Conservation (phyloP, 2,888 invertebrate genomes). For the Ptychoptera albimana region DNA sequence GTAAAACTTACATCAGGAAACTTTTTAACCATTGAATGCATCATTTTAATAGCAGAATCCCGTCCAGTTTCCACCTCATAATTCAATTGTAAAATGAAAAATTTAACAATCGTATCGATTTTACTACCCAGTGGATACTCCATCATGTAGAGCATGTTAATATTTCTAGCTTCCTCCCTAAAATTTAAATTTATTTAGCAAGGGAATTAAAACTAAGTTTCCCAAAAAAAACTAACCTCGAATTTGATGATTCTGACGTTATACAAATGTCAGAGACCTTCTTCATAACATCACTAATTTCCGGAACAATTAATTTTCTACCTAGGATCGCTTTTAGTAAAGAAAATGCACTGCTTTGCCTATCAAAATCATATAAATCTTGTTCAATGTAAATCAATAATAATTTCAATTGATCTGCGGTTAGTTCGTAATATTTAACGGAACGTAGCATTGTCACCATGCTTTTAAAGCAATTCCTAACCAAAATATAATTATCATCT, state of each 20-base stretch:
- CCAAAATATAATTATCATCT: slow-evolving; percentile 78
- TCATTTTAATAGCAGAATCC: slow-evolving; percentile 71
- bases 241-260: slow-evolving; percentile 42
- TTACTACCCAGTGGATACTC: slow-evolving; percentile 72
- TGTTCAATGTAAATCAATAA: slow-evolving; percentile 77
- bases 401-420: slow-evolving; percentile 60
- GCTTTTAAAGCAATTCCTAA: slow-evolving; percentile 78
- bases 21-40: slow-evolving; percentile 58
- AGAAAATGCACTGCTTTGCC: slow-evolving; percentile 67
- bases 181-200: slow-evolving; percentile 20
- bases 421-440: slow-evolving; percentile 53
- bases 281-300: slow-evolving; percentile 66
- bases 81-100: slow-evolving; percentile 68
- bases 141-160: slow-evolving; percentile 66
- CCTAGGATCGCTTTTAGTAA: slow-evolving; percentile 71
- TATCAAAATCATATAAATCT: slow-evolving; percentile 69
- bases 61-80: slow-evolving; percentile 72
- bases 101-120: slow-evolving; percentile 54
- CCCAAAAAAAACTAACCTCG: not conserved
- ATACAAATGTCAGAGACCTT: slow-evolving; percentile 67
- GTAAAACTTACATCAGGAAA: slow-evolving; percentile 55
- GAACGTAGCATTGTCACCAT: slow-evolving; percentile 68
- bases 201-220: not conserved
- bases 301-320: slow-evolving; percentile 52
- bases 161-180: slow-evolving; percentile 62